Evolutionary conservation across 2,888 invertebrate species (phyloP).

Genomic region (Cremastobaeus sp.): DNA sequence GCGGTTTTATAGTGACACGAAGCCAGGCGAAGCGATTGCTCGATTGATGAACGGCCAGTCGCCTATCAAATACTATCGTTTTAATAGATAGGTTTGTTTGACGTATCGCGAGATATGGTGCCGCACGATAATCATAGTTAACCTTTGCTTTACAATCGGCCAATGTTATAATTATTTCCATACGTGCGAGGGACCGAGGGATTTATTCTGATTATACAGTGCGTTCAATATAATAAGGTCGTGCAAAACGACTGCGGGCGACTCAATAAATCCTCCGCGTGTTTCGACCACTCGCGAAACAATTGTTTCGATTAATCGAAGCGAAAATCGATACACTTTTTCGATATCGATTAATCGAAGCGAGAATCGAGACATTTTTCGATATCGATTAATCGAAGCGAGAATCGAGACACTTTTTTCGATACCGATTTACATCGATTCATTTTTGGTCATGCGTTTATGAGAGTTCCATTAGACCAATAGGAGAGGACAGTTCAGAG

Average conservation of each 20-base stretch:
- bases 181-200: not conserved
- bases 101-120: conserved; percentile 13
- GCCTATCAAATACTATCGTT: conserved; percentile 33
- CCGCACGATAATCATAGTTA: conserved; percentile 22
- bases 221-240: not conserved
- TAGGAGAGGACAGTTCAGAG: too few relatives aligned
- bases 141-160: conserved; percentile 34
- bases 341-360: too few relatives aligned
- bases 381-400: too few relatives aligned
- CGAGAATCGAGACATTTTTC: too few relatives aligned
- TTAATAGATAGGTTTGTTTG: conserved; percentile 26
- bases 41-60: conserved; percentile 34
- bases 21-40: conserved; percentile 5
- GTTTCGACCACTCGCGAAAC: not conserved
- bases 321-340: too few relatives aligned
- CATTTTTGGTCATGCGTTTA: too few relatives aligned
- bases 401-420: too few relatives aligned
- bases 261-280: not conserved
- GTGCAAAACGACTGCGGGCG: too few relatives aligned
- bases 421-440: too few relatives aligned
- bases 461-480: too few relatives aligned
- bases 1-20: conserved; percentile 31
- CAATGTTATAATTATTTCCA: conserved; percentile 41
- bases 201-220: conserved; percentile 18
- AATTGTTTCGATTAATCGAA: not conserved